A percentile compares a stretch with the other conserved stretches of the same genome.
phyloP scores from a whole-genome alignment of 2,888 invertebrate genomes.

The Hirtodrosophila histrioides region DNA sequence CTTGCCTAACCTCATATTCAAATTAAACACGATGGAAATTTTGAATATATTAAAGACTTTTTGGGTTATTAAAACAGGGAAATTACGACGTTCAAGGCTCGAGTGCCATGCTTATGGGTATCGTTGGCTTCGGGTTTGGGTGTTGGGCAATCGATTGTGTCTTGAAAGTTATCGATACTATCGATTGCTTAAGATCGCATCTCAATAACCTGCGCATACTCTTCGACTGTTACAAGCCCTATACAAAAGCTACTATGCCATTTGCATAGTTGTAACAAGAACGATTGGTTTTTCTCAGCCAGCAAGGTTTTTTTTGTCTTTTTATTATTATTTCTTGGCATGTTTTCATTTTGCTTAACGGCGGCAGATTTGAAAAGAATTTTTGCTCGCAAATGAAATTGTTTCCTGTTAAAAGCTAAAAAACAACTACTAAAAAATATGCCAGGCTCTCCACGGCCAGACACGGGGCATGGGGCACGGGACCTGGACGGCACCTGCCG shows the following conservation, averaged over 20 bases:
- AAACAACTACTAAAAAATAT: conserved; percentile 46
- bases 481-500: conserved; percentile 68
- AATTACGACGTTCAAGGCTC: too few species aligned
- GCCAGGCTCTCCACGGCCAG: conserved; percentile 18
- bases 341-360: conserved; percentile 76
- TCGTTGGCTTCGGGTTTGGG: too few species aligned
- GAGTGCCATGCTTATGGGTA: too few species aligned
- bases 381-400: conserved; percentile 80
- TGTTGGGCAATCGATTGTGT: too few species aligned
- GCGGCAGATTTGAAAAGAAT: conserved; percentile 78
- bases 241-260: neutral
- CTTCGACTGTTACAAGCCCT: neutral
- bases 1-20: conserved; percentile 13
- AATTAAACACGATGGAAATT: too few species aligned
- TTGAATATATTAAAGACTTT: too few species aligned
- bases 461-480: conserved; percentile 27
- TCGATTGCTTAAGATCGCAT: too few species aligned
- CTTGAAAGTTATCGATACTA: too few species aligned
- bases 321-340: conserved; percentile 75
- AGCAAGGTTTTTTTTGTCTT: conserved; percentile 42
- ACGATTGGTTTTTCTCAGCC: conserved; percentile 68
- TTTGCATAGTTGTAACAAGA: conserved; percentile 16
- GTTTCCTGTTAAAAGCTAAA: conserved; percentile 80
- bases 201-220: too few species aligned
- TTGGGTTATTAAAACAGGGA: too few species aligned